These are phyloP conservation scores for Mythimna pallens DNA, from an alignment of 2,888 invertebrate genomes.

Conservation along the genomic window DNA sequence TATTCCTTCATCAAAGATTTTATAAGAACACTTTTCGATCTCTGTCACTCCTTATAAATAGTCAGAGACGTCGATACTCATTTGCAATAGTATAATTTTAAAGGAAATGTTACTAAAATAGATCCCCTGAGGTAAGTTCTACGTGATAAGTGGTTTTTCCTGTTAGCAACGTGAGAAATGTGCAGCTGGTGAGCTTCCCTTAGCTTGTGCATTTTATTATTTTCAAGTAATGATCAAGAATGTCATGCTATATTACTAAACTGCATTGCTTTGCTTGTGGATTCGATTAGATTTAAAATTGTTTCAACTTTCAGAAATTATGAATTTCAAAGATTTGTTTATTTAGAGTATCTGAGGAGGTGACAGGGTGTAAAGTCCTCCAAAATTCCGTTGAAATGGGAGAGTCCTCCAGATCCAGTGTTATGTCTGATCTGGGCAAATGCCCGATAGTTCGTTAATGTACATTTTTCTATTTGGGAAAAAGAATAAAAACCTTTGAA, in stretches of 20 bases:
- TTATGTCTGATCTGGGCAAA: too few species aligned
- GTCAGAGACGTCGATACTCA: not conserved
- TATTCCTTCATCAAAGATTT: not conserved
- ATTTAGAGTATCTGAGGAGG: too few species aligned
- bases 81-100: slow-evolving; percentile 6
- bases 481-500: too few species aligned
- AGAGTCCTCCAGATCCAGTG: too few species aligned
- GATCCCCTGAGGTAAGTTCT: not conserved
- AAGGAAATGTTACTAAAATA: slow-evolving; percentile 12
- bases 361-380: too few species aligned
- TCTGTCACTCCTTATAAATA: not conserved
- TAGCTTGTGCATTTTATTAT: slow-evolving; percentile 14
- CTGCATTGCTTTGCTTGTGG: not conserved
- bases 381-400: too few species aligned
- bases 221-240: not conserved
- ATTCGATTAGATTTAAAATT: not conserved
- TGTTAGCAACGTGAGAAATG: slow-evolving; percentile 10
- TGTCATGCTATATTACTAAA: not conserved
- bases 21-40: not conserved
- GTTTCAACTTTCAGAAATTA: not conserved
- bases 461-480: too few species aligned
- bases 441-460: too few species aligned
- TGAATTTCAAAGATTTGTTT: not conserved
- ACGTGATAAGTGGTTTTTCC: slow-evolving; percentile 25
- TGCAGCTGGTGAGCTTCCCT: slow-evolving; percentile 17